Evolutionary conservation across 2,113 vertebrate species (phyloP).

Genomic region (Galeopterus variegatus): DNA sequence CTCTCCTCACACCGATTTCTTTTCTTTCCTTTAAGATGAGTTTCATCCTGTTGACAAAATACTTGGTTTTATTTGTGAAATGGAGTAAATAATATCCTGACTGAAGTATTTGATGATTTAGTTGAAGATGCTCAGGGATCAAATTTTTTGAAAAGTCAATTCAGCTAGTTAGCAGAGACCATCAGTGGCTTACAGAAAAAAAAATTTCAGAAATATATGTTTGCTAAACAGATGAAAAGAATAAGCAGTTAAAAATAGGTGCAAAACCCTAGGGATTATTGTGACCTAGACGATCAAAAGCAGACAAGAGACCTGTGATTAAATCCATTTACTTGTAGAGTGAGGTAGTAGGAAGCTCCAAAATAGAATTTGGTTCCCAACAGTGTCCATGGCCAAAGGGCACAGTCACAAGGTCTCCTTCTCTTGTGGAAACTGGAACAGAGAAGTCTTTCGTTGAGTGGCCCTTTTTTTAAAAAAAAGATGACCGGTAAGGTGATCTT

Average conservation of each 20-base stretch:
- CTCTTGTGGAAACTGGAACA: conserved; percentile 98
- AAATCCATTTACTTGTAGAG: conserved; percentile 80
- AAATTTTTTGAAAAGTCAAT: conserved; percentile 59
- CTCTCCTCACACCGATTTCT: conserved; percentile 57
- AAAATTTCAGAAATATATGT: conserved; percentile 20
- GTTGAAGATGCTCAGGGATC: conserved; percentile 51
- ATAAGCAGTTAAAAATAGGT: conserved; percentile 75
- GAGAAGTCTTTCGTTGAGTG: conserved; percentile 95
- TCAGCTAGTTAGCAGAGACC: conserved; percentile 79
- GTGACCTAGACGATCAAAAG: conserved; percentile 81
- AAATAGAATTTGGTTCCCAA: conserved; percentile 77
- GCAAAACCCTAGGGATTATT: conserved; percentile 61
- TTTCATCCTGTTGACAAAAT: conserved; percentile 69
- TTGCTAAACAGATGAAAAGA: conserved; percentile 78
- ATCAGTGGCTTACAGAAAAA: conserved; percentile 56
- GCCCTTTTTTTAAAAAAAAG: too few relatives aligned
- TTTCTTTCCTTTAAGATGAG: conserved; percentile 55
- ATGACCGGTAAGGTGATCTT: too few relatives aligned
- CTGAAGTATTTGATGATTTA: conserved; percentile 73
- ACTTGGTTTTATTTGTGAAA: conserved; percentile 81
- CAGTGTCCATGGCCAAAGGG: conserved; percentile 72
- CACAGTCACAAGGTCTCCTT: conserved; percentile 93
- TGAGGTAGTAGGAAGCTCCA: conserved; percentile 53
- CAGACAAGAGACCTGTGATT: conserved; percentile 80
- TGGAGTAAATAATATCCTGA: conserved; percentile 74